Base-by-base conservation (phyloP, 2,113 vertebrate genomes). In the Cercocebus atys region DNA sequence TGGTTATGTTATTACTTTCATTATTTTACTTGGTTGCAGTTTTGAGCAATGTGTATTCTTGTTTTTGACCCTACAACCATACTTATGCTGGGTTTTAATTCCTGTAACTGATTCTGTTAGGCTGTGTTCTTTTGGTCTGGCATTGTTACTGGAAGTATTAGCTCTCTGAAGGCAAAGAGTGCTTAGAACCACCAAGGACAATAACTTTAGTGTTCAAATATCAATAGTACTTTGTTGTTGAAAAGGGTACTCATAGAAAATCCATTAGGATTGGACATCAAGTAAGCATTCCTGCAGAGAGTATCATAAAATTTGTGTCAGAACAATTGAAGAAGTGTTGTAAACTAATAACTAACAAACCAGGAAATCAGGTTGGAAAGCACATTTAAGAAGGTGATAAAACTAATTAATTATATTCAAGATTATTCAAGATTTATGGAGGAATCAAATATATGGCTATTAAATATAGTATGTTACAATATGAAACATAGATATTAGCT, bases 271-370 rank as follows among this genome's bases (percentile, higher is more conserved):
- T 52, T 68, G 25, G n/a, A 83, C 20, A 93, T 59, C n/a, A 81
- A 59, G 6, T 52, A 83, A 88, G 25, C 68, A 22, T 76, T 92
- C 35, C 55, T 12, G 88, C 47, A 80, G 59, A 79, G 64, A 84
- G 68, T 38, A 59, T 57, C 27, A 79, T 90, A 87, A 66, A 3
- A 70, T 96, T 93, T 88, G 66, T 47, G 30, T 84, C 22, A 92
- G 52, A 92, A 82, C 30, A 91, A 82, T 30, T 79, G 43, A 94
- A 88, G 43, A 85, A 78, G 55, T 50, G 8, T 80, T 80, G 20
- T 72, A 90, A 95, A 95, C 40, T 92, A 97, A 87, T 17, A 92
- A 52, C 22, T 30, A 85, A 43, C 30, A 73, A 95, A 50, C 32
- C 22, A 52, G 83, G 6, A 93, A 87, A 68, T 81, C 35, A 88